Base-by-base conservation (phyloP, 2,797 vertebrate species). In the Eospalax fontanierii region DNA sequence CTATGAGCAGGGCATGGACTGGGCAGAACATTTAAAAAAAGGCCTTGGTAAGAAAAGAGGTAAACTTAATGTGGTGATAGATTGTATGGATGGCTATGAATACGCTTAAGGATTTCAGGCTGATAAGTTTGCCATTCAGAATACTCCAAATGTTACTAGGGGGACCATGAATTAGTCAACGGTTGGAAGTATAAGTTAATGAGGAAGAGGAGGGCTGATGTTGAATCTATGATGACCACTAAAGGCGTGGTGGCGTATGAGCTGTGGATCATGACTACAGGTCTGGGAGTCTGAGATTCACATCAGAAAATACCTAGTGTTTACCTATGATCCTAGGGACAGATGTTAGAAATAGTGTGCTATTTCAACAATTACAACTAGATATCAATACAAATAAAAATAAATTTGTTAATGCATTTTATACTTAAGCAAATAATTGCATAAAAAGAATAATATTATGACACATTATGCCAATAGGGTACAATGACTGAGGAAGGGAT, bases 211-310 rank as follows among this genome's bases (percentile, higher is more conserved):
- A n/a, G 63, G 16, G 35, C 6, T 16, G 6, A 8, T 70, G 1
- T 15, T 46, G 68, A 73, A 68, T 87, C 71, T 15, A 5, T 90
- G 87, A 82, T 89, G 86, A 85, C 4, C 28, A 30, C 19, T 63
- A 54, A 14, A 15, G 61, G 2, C 59, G 24, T 57, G 33, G 71
- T 88, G 18, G 6, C 50, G 73, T 8, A 59, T 65, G 75, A n/a
- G 28, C 83, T n/a, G 10, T 3, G 28, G 59, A 76, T 16, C 14
- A 12, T 94, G 66, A 79, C 33, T 71, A 68, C 26, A 26, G 26
- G 54, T 89, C 70, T 91, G 70, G 46, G 82, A 78, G 68, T 81
- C 90, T 95, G 86, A 95, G 75, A 66, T 65, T 71, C 71, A 38
- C 4, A 14, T 6, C 0, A 0, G 33, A 24, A 15, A 40, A 43